Evolutionary conservation across 2,113 vertebrate genomes (phyloP), one percentile per base, ranked within the genome.

Genomic region (Sula dactylatra): DNA sequence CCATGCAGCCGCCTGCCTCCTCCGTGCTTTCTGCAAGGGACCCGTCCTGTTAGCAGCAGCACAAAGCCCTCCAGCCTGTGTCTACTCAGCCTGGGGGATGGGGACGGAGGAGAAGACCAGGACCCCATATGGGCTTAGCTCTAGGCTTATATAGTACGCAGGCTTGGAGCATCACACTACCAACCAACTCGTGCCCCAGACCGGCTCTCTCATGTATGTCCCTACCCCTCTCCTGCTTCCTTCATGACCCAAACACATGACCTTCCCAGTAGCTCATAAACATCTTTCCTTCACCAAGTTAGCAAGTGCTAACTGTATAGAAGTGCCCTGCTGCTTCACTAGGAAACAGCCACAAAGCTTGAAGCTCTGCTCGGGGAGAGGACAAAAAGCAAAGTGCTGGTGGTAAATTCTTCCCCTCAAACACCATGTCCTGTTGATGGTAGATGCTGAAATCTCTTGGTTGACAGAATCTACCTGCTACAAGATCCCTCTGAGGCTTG

Each of bases 151-250:
- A 17, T 6, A 34, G 6, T 3, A 62, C 1, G 1, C 27, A 64
- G 78, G 32, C 25, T n/a, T 64, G 24, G 25, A 54, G 62, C 27
- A 86, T 24, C 56, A 34, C 10, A 9, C 40, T 11, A 29, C 27
- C 8, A 16, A 34, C 8, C 8, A 26, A 72, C 13, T 3, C 1
- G 2, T 27, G 20, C 9, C 54, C 49, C 82, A 40, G n/a, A 61
- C 16, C 20, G 26, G 11, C 36, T 77, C 18, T 29, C 29, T 55
- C 21, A 29, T 0, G 0, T 8, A 45, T 11, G 31, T 77, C 18
- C 38, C 19, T 32, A 49, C 3, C 8, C 18, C 3, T 54, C 49
- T 81, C 10, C n/a, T 40, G 12, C 5, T 65, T 56, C 47, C 40
- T 21, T 56, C 54, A n/a, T 7, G 10, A 62, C 38, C 16, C 42